These are phyloP conservation scores for Cheumatopsyche charites DNA, from an alignment of 1,140 invertebrate species.

Conservation along the genomic window DNA sequence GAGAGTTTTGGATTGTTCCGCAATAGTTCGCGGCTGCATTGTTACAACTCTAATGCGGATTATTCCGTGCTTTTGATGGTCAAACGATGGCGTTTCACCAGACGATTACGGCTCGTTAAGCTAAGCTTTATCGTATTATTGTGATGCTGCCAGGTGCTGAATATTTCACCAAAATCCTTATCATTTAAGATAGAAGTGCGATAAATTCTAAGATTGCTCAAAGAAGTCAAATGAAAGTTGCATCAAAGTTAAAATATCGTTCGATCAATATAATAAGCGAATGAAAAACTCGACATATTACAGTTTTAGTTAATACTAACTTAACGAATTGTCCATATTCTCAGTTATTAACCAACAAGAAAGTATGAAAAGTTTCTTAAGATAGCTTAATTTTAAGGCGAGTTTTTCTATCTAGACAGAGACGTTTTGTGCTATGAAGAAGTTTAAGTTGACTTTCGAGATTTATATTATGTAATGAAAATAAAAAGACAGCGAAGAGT, in stretches of 20 bases:
- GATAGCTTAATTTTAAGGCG: constrained; percentile 16
- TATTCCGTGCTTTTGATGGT: constrained; percentile 23
- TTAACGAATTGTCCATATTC: constrained; percentile 1
- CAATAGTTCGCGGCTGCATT: constrained; percentile 17
- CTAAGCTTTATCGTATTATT: constrained; percentile 3
- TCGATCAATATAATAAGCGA: no score
- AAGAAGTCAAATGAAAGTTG: no score
- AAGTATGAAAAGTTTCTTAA: constrained; percentile 5
- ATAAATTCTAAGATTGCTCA: no score
- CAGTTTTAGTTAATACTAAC: not conserved
- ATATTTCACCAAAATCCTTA: no score
- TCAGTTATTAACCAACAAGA: constrained; percentile 16
- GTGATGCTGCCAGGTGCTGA: not conserved
- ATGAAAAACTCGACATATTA: not conserved
- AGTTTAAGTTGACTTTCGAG: constrained; percentile 15
- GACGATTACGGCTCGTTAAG: constrained; percentile 1
- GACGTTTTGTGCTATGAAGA: not conserved
- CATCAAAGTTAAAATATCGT: no score
- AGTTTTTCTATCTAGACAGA: constrained; percentile 12
- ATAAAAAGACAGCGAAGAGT: not conserved
- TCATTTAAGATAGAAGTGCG: no score
- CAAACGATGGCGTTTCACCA: constrained; percentile 7
- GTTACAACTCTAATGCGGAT: constrained; percentile 25
- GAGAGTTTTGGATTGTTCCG: constrained; percentile 11
- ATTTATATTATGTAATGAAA: constrained; percentile 5